Conservation (phyloP, 2,797 vertebrate genomes). For the Microtus californicus region DNA sequence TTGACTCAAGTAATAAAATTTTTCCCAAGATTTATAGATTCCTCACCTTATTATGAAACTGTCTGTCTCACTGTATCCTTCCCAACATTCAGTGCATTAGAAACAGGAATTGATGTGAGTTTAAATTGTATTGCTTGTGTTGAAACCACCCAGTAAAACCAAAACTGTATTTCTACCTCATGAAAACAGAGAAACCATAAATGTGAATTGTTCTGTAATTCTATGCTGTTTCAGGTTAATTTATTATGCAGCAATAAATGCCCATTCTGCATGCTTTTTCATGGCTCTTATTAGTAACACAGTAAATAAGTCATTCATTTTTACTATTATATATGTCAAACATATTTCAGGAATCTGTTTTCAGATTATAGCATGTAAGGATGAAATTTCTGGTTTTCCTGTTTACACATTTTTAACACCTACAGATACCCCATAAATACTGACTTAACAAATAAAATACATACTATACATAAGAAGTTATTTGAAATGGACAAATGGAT, state of each 20-base stretch:
- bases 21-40: neutral
- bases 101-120: neutral
- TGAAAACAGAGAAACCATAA: conserved; percentile 17
- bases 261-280: neutral
- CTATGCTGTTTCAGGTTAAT: neutral
- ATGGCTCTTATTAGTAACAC: neutral
- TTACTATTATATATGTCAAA: neutral
- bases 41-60: neutral
- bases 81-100: neutral
- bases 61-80: neutral
- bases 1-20: neutral
- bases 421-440: neutral
- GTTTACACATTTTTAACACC: neutral
- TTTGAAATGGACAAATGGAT: neutral
- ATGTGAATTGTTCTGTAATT: neutral
- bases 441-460: conserved; percentile 13
- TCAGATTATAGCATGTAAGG: neutral
- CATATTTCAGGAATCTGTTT: neutral
- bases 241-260: neutral
- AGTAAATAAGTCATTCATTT: neutral
- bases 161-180: neutral
- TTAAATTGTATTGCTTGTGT: neutral
- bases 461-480: neutral
- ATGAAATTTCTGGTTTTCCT: conserved; percentile 10
- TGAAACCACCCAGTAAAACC: neutral